Base-by-base conservation (phyloP, 2,797 vertebrate species). In the Botia almorhae region DNA sequence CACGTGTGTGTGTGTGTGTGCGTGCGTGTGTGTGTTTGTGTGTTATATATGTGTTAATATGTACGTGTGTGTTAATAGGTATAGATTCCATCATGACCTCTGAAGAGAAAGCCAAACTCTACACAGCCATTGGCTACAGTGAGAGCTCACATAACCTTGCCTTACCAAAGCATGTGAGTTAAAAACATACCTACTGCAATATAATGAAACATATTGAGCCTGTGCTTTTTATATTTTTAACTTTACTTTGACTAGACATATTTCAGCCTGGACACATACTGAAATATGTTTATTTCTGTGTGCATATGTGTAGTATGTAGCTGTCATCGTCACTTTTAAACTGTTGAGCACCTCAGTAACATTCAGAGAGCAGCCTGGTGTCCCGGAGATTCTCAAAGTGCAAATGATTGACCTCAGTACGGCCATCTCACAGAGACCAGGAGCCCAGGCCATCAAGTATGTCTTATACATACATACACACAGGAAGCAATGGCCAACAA, bases 121-220 rank as follows among this genome's bases (percentile, higher is more conserved):
- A 96, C 86, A 97, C 95, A 2, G 97, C 97, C 46, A 99, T 99
- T 65, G 98, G 98, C 2, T 99, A 99, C 86, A 99, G 98, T 33
- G 97, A 95, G 72, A 98, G 94, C 85, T 95, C 94, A 8, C 92
- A 95, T 85, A 93, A 95, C 85, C 91, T 96, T 58, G 76, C 94
- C 17, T 84, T 98, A 67, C 97, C 98, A 5, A 96, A 94, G 85
- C 87, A 97, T 90, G 97, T 17, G 76, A 81, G 82, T 68, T 39
- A 43, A 81, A 69, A 60, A 29, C 16, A 70, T 13, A 50, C 7
- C 6, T 48, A 46, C 51, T 60, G 50, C 61, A 50, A 4, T 21
- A 3, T 50, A 2, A 16, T 12, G 1, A 43, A 56, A 72, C 14
- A n/a, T 19, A 8, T 13, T 74, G 21, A 51, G 4, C 2, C 29